Conservation (phyloP, 2,888 invertebrate species). For the Acholoe squamosa region DNA sequence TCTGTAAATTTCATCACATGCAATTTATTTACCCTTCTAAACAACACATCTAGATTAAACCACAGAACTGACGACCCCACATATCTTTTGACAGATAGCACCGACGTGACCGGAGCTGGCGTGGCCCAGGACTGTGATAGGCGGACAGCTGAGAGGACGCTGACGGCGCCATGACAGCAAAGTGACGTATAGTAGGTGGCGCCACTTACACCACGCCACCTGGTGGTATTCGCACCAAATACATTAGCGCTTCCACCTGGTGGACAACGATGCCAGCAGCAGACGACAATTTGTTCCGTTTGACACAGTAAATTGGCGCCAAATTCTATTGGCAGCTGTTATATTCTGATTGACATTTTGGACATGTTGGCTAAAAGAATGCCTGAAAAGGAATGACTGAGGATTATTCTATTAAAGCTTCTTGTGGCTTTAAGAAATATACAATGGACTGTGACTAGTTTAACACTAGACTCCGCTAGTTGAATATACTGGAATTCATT, state of each 20-base stretch:
- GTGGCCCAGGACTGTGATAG: conserved; percentile 20
- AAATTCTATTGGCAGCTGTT: neutral
- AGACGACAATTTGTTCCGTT: neutral
- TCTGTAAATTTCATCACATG: no score
- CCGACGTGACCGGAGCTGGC: neutral
- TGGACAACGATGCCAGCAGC: neutral
- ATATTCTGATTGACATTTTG: no score
- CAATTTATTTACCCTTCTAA: neutral
- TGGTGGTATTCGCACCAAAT: neutral
- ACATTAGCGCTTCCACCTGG: neutral
- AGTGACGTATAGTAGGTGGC: neutral
- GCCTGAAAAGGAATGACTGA: no score
- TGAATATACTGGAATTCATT: no score
- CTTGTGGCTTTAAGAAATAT: no score
- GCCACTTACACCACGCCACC: neutral
- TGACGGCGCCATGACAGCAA: conserved; percentile 3
- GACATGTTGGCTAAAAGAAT: no score
- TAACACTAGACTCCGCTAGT: no score
- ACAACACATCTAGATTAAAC: neutral
- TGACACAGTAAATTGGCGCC: neutral
- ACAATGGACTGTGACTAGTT: no score
- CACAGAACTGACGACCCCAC: neutral
- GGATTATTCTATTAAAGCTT: no score
- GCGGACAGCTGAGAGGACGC: conserved; percentile 4
- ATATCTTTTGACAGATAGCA: conserved; percentile 1